Percentiles rank a stretch among this genome's conserved stretches.
Conservation (phyloP, 2,888 invertebrate genomes). For the Eucera pruinosa region DNA sequence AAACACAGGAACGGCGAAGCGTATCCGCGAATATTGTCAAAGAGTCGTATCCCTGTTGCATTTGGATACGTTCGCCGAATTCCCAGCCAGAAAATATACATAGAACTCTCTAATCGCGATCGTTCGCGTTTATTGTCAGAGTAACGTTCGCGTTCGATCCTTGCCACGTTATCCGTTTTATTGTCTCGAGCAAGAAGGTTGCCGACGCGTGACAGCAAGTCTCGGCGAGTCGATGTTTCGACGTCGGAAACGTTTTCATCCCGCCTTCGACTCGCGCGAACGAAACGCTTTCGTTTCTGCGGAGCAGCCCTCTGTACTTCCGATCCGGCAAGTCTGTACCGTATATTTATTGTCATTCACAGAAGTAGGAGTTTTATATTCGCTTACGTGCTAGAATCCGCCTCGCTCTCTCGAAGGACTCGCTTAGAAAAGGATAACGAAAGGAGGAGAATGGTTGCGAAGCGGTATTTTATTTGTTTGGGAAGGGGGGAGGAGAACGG, state of each 20-base stretch:
- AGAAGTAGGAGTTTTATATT: conserved; percentile 79
- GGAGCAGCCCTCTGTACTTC: conserved; percentile 65
- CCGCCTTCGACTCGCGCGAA: neutral
- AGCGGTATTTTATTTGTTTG: too few species aligned
- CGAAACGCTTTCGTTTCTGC: conserved; percentile 33
- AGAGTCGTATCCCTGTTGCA: neutral
- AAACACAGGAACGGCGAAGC: conserved; percentile 5
- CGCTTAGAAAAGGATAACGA: conserved; percentile 35
- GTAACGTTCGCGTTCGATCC: conserved; percentile 27
- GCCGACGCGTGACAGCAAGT: conserved; percentile 7
- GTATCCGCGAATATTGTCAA: conserved; percentile 1
- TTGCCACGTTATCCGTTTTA: neutral
- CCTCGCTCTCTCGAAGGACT: conserved; percentile 50
- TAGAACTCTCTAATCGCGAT: neutral
- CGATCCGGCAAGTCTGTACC: conserved; percentile 63
- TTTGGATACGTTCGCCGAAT: conserved; percentile 17
- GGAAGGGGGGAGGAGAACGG: too few species aligned
- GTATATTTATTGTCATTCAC: conserved; percentile 79
- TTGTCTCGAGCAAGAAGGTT: conserved; percentile 13
- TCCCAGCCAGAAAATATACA: conserved; percentile 10
- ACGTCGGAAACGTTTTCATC: neutral
- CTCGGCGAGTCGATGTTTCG: neutral
- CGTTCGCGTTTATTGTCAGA: conserved; percentile 38
- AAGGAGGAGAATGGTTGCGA: too few species aligned
- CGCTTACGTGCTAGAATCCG: conserved; percentile 71